These are phyloP conservation scores for Chionis minor DNA, from an alignment of 2,113 vertebrate species.

Conservation along the genomic window DNA sequence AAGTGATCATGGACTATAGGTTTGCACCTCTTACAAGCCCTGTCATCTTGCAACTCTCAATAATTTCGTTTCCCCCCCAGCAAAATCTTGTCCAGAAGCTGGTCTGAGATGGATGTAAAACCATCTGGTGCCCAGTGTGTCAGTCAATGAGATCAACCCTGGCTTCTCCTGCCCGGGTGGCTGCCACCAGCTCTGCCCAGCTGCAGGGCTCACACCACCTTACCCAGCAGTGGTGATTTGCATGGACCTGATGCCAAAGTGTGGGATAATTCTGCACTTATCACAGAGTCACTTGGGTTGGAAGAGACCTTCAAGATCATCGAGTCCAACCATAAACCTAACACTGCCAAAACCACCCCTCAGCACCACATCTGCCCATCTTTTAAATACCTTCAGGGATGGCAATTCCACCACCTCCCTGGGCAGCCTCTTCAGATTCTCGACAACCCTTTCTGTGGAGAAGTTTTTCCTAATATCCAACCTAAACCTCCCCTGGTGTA, in stretches of 20 bases:
- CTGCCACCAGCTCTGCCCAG: background rate
- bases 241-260: background rate
- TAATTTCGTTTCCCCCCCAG: background rate
- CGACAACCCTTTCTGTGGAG: no score
- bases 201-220: fast-evolving
- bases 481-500: no score
- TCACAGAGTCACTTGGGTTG: no score
- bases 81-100: background rate
- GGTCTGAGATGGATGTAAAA: background rate
- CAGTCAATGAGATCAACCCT: background rate
- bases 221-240: background rate
- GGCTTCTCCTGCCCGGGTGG: background rate
- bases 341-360: no score
- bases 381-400: no score
- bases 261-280: background rate
- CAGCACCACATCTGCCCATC: no score
- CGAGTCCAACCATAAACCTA: no score
- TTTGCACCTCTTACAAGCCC: background rate
- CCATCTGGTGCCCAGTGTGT: background rate
- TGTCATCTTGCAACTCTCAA: background rate
- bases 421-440: no score
- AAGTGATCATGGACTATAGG: background rate
- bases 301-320: no score
- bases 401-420: no score
- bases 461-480: no score